phyloP scores from a whole-genome alignment of 2,113 vertebrate genomes.

The Ondatra zibethicus region DNA sequence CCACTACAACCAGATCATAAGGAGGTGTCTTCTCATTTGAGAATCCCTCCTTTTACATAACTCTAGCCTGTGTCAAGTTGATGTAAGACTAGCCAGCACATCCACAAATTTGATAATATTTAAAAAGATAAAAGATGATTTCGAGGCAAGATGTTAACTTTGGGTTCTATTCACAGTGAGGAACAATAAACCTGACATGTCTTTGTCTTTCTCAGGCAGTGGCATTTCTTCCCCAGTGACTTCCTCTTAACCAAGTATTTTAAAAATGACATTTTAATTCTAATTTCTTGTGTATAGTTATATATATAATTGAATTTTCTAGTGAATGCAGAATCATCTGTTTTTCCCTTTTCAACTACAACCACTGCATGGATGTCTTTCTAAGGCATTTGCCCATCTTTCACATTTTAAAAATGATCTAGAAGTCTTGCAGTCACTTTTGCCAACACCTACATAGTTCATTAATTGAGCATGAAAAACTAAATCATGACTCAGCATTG shows the following conservation, averaged over 20 bases:
- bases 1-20: no score
- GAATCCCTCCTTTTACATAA: not conserved
- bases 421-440: constrained; percentile 45
- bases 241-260: constrained; percentile 40
- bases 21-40: not conserved
- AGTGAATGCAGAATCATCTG: not conserved
- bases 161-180: not conserved
- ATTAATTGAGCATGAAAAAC: constrained; percentile 67
- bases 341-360: not conserved
- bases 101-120: not conserved
- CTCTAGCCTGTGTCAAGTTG: not conserved
- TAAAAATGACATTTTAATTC: constrained; percentile 43
- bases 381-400: constrained; percentile 30
- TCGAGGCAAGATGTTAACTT: constrained; percentile 29
- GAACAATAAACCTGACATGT: not conserved
- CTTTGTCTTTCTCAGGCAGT: not conserved
- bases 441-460: constrained; percentile 58
- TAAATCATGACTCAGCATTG: constrained; percentile 58
- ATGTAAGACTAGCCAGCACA: not conserved
- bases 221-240: not conserved
- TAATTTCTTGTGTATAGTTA: not conserved
- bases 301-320: not conserved
- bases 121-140: constrained; percentile 47
- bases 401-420: constrained; percentile 63
- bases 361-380: not conserved